Conservation (phyloP, 2,113 vertebrate genomes). For the Oplegnathus fasciatus region DNA sequence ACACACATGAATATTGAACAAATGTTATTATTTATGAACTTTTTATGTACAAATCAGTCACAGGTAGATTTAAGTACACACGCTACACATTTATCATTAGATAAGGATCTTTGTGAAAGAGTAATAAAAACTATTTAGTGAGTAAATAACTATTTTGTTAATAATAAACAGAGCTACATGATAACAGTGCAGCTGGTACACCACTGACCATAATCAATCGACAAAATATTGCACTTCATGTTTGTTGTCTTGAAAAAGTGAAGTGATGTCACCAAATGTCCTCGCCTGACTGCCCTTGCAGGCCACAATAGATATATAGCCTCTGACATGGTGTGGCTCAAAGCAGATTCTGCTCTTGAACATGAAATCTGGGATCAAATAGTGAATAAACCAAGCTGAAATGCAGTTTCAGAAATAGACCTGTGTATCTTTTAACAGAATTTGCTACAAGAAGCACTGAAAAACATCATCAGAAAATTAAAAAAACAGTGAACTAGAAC, state of each 20-base stretch:
- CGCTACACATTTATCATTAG: background rate
- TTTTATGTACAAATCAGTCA: background rate
- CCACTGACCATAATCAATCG: background rate
- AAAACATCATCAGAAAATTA: background rate
- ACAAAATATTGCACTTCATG: background rate
- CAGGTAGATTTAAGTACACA: background rate
- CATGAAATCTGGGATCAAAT: background rate
- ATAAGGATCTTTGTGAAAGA: background rate
- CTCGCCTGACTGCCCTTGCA: background rate
- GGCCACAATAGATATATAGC: background rate
- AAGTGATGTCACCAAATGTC: background rate
- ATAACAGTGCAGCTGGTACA: background rate
- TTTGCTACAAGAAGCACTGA: no score
- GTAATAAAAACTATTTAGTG: background rate
- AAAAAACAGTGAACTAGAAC: background rate
- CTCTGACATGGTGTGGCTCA: background rate
- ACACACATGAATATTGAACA: background rate
- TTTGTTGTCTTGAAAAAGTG: background rate
- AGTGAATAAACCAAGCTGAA: background rate
- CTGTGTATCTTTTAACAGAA: background rate
- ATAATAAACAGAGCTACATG: background rate
- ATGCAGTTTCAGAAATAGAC: background rate
- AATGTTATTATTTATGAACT: background rate
- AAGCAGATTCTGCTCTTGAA: constrained; percentile 6
- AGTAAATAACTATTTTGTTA: background rate